Conservation (phyloP, 2,797 vertebrate species). For the Xenops minutus region DNA sequence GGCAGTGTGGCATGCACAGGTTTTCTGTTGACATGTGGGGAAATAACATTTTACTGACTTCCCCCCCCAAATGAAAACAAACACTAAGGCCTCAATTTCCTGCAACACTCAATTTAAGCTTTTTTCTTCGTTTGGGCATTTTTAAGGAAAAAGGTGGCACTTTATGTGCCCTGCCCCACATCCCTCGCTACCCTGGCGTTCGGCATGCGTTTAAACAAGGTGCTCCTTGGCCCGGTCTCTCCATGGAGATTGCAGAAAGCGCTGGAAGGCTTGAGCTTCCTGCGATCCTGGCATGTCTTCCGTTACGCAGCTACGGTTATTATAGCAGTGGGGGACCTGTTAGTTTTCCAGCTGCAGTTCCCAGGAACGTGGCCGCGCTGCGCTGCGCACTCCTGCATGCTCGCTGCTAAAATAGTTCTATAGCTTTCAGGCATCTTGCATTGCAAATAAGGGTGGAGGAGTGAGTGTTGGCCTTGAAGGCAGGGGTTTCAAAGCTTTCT, state of each 20-base stretch:
- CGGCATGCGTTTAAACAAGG: background rate
- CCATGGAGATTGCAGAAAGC: conserved; percentile 35
- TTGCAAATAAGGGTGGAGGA: conserved; percentile 61
- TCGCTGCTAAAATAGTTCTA: conserved; percentile 58
- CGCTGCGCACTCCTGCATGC: conserved; percentile 21
- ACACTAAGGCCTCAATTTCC: background rate
- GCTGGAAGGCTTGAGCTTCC: conserved; percentile 61
- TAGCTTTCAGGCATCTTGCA: conserved; percentile 61
- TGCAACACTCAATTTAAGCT: background rate
- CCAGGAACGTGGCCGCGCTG: conserved; percentile 33
- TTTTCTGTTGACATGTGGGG: background rate
- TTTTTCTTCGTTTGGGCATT: too few relatives aligned
- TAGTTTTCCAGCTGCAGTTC: conserved; percentile 64
- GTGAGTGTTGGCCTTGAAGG: conserved; percentile 49
- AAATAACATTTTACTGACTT: background rate
- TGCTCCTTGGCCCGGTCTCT: conserved; percentile 31
- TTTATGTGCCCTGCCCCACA: background rate
- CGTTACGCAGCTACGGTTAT: conserved; percentile 53
- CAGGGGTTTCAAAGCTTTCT: conserved; percentile 49
- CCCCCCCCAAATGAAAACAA: background rate
- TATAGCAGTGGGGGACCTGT: conserved; percentile 66
- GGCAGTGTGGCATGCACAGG: background rate
- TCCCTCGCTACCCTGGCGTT: background rate
- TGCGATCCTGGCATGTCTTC: conserved; percentile 63
- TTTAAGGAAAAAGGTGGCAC: background rate